A percentile compares a stretch with the other conserved stretches of the same genome.
Evolutionary conservation across 1,140 invertebrate genomes (phyloP).

Genomic region (Cecropterus lyciades): DNA sequence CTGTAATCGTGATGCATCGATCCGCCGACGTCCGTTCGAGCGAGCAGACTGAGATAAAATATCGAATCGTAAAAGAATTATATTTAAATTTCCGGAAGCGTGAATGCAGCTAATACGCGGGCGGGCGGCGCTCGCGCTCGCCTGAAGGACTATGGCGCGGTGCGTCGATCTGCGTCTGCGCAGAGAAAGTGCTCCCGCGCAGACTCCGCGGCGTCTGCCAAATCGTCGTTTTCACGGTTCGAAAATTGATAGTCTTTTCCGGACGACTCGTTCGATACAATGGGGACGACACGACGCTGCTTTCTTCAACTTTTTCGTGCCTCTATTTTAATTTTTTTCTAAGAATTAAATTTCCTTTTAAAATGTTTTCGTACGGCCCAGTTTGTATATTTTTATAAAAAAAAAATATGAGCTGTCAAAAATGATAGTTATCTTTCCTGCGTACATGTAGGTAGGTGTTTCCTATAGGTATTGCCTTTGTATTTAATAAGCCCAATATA

Average conservation of each 20-base stretch:
- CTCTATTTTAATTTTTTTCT: slow-evolving; percentile 35
- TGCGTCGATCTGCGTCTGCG: slow-evolving; percentile 56
- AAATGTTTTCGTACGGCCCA: slow-evolving; percentile 3
- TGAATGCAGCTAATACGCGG: slow-evolving; percentile 42
- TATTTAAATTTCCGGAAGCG: slow-evolving; percentile 43
- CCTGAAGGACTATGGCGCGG: slow-evolving; percentile 63
- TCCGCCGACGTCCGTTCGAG: slow-evolving; percentile 22
- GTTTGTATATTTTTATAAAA: background rate
- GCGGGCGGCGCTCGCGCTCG: slow-evolving; percentile 61
- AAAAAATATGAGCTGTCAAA: no score
- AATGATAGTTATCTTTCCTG: no score
- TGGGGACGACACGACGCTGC: slow-evolving; percentile 45
- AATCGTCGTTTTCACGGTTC: slow-evolving; percentile 78
- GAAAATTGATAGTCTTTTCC: slow-evolving; percentile 77
- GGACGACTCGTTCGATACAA: slow-evolving; percentile 58
- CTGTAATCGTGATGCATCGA: slow-evolving; percentile 39
- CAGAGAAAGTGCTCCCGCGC: slow-evolving; percentile 79
- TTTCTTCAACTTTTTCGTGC: slow-evolving; percentile 44
- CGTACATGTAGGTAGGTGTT: no score
- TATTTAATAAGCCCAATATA: no score
- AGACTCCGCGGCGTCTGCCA: slow-evolving; percentile 81
- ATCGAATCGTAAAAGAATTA: slow-evolving; percentile 24
- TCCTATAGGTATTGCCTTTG: no score
- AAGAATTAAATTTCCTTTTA: slow-evolving; percentile 33
- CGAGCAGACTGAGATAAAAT: slow-evolving; percentile 29